Percentiles rank a stretch among this genome's conserved stretches.
Conservation (phyloP, 2,888 invertebrate species). For the Galerucella pusilla region DNA sequence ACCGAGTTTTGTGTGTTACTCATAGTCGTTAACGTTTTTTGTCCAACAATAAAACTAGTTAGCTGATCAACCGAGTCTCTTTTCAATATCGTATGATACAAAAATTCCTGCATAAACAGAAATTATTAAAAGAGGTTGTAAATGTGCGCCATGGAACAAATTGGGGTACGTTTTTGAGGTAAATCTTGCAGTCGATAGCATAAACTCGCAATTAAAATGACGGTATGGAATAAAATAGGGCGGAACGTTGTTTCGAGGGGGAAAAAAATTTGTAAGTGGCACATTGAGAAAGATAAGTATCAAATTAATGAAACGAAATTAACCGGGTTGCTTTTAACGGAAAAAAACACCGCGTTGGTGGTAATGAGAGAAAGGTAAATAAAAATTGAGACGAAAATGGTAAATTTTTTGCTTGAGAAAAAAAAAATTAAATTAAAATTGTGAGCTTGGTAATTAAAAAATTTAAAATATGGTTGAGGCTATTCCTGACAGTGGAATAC, state of each 20-base stretch:
- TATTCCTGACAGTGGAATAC: too few relatives aligned
- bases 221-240: constrained; percentile 46
- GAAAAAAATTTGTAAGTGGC: constrained; percentile 41
- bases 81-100: constrained; percentile 30
- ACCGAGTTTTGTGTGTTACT: too few relatives aligned
- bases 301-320: constrained; percentile 46
- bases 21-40: too few relatives aligned
- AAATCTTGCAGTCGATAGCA: constrained; percentile 46
- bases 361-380: background rate
- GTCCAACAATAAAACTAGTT: too few relatives aligned
- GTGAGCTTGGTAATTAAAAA: too few relatives aligned
- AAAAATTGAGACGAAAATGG: too few relatives aligned
- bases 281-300: constrained; percentile 41
- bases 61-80: too few relatives aligned
- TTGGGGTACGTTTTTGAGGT: constrained; percentile 41
- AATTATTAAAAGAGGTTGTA: constrained; percentile 41
- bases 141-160: constrained; percentile 38
- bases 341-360: background rate
- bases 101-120: constrained; percentile 37
- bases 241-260: constrained; percentile 31
- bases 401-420: too few relatives aligned
- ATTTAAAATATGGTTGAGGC: too few relatives aligned
- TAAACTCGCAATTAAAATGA: constrained; percentile 48
- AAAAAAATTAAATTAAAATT: too few relatives aligned
- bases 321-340: constrained; percentile 33